Base-by-base conservation (phyloP, 2,888 invertebrate genomes). In the Drosophila parthenogenetica region DNA sequence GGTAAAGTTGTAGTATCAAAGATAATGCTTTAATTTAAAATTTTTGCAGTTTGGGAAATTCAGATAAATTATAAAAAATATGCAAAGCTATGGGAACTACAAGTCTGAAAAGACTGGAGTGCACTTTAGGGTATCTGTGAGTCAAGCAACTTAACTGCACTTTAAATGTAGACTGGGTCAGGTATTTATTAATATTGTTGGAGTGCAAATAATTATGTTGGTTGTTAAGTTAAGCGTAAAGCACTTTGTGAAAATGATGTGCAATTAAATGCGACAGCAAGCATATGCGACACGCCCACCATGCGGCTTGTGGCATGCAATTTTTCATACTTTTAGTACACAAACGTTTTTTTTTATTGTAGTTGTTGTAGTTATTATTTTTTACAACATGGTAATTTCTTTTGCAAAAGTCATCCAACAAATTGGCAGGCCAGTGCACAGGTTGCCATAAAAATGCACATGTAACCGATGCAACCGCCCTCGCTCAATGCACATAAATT, bases 141-240 rank as follows among this genome's bases (percentile, higher is more conserved):
- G 37, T 14, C 13, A 19, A n/a, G 11, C n/a, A 13, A 7, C 13
- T 40, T 43, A 8, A 13, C 5, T 13, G 35, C 35, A 10, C 17
- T 3, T 46, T 11, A 19, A 19, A 22, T 35, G 32, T 48, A 22
- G 40, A 35, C 32, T 13, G 53, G 46, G 35, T 22, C 48, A 64
- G 63, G 46, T 29, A 32, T 39, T 71, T 72, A 74, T 74, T 81
- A 77, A 79, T 82, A 70, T 79, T 79, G 67, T 69, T 87, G 69
- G 62, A 79, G 76, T 69, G 75, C 63, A 84, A 87, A 84, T 87
- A 87, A 85, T 85, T 81, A 84, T 89, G 81, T 68, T 86, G 69
- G 79, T 60, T 66, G 73, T 81, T 79, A 84, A 87, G 73, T 85
- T 75, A 69, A 85, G 87, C 84, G 79, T 79, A 55, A 89, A 86